Percentiles rank a stretch among this genome's conserved stretches.
Evolutionary conservation across 2,113 vertebrate genomes (phyloP).

Genomic region (Rissa tridactyla): DNA sequence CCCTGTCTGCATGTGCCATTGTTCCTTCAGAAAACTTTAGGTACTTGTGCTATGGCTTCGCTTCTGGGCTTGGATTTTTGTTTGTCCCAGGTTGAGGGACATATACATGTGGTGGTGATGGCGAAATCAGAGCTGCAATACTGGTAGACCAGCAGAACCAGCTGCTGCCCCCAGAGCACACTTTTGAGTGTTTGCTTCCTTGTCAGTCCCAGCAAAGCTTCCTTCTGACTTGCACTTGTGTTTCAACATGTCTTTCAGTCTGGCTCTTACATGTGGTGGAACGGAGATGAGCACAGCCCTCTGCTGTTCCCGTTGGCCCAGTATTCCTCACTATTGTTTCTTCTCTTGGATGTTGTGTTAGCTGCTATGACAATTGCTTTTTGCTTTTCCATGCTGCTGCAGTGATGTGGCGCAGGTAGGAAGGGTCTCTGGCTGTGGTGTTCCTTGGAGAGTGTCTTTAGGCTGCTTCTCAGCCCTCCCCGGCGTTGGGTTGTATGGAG

Average conservation of each 20-base stretch:
- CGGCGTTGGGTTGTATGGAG: fast-evolving
- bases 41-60: background rate
- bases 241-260: background rate
- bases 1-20: fast-evolving
- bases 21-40: background rate
- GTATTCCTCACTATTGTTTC: background rate
- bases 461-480: background rate
- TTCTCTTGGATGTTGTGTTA: background rate
- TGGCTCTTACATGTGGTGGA: background rate
- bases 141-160: background rate
- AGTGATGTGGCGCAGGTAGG: background rate
- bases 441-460: background rate
- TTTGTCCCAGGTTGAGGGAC: background rate
- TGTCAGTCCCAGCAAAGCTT: background rate
- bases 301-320: fast-evolving
- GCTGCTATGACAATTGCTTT: background rate
- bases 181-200: background rate
- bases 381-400: too few relatives aligned
- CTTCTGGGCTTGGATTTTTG: background rate
- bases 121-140: background rate
- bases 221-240: background rate
- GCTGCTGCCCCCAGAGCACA: background rate
- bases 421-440: background rate
- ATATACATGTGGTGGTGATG: fast-evolving
- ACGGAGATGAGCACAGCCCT: too few relatives aligned